Conservation (phyloP, 1,140 invertebrate species). For the Pseudomyrmex cubaensis region DNA sequence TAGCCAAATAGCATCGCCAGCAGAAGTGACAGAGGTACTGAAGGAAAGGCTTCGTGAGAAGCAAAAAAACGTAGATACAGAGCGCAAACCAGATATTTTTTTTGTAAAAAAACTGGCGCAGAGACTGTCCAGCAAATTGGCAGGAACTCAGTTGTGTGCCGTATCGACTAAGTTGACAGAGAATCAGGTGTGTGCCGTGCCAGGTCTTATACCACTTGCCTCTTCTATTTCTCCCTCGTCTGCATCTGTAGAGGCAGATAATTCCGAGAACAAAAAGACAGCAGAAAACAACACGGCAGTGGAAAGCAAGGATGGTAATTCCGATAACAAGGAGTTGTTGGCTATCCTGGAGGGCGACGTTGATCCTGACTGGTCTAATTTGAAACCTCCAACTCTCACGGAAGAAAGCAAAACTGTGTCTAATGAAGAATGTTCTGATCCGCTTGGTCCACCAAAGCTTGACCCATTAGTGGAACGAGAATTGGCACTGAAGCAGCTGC, state of each 20-base stretch:
- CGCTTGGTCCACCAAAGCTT: slow-evolving; percentile 75
- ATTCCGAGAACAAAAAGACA: slow-evolving; percentile 39
- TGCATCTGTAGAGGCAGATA: neutral
- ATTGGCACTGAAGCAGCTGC: slow-evolving; percentile 85
- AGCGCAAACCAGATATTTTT: slow-evolving; percentile 82
- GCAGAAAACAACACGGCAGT: slow-evolving; percentile 35
- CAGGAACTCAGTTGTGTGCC: slow-evolving; percentile 65
- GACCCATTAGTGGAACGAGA: slow-evolving; percentile 84
- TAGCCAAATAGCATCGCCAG: slow-evolving; percentile 81
- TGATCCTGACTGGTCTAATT: slow-evolving; percentile 84
- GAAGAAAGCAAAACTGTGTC: slow-evolving; percentile 65
- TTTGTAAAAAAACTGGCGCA: slow-evolving; percentile 85
- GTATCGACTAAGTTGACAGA: too few relatives aligned
- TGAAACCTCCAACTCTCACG: slow-evolving; percentile 77
- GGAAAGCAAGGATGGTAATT: slow-evolving; percentile 56
- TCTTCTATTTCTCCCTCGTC: slow-evolving; percentile 10
- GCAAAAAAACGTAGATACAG: slow-evolving; percentile 78
- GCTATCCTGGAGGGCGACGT: slow-evolving; percentile 85
- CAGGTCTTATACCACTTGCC: slow-evolving; percentile 71
- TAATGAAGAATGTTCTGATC: slow-evolving; percentile 35
- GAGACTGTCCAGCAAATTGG: slow-evolving; percentile 82
- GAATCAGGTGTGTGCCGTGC: slow-evolving; percentile 41
- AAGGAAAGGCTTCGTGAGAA: slow-evolving; percentile 82
- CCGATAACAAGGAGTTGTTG: slow-evolving; percentile 83
- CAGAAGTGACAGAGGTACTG: slow-evolving; percentile 81